Evolutionary conservation across 2,797 vertebrate species (phyloP).

Genomic region (Sebastes trivittatus): DNA sequence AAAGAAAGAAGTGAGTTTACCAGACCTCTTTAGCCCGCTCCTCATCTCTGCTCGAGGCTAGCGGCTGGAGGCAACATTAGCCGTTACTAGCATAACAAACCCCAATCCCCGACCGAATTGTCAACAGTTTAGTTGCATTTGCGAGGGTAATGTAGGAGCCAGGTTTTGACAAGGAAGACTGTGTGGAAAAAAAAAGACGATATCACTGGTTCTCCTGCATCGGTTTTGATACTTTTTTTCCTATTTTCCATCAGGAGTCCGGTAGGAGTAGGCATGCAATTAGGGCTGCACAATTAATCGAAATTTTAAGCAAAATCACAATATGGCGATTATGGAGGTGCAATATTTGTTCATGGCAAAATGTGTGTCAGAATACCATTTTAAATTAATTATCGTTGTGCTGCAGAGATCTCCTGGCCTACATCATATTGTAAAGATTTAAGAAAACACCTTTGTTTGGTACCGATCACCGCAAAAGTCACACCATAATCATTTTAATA

Average conservation of each 20-base stretch:
- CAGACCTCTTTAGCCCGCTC: neutral
- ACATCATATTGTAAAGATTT: too few relatives aligned
- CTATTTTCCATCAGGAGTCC: neutral
- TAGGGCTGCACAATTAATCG: too few relatives aligned
- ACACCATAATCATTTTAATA: too few relatives aligned
- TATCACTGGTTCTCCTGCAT: neutral
- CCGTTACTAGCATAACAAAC: neutral
- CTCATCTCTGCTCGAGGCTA: neutral
- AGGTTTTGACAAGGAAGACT: neutral
- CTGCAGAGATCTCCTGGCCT: too few relatives aligned
- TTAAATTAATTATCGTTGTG: accelerated
- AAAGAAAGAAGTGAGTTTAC: neutral
- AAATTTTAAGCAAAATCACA: too few relatives aligned
- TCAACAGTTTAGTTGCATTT: neutral
- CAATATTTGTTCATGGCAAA: too few relatives aligned
- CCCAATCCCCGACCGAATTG: neutral
- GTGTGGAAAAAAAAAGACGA: neutral
- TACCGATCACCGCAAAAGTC: too few relatives aligned
- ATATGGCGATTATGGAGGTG: too few relatives aligned
- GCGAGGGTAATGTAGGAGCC: neutral
- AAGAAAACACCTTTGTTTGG: too few relatives aligned
- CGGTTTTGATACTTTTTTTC: neutral
- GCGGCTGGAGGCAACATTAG: neutral
- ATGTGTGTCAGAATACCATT: too few relatives aligned
- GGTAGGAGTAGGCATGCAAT: accelerated